Evolutionary conservation across 2,113 vertebrate species (phyloP).

Genomic region (Himantopus leucocephalus): DNA sequence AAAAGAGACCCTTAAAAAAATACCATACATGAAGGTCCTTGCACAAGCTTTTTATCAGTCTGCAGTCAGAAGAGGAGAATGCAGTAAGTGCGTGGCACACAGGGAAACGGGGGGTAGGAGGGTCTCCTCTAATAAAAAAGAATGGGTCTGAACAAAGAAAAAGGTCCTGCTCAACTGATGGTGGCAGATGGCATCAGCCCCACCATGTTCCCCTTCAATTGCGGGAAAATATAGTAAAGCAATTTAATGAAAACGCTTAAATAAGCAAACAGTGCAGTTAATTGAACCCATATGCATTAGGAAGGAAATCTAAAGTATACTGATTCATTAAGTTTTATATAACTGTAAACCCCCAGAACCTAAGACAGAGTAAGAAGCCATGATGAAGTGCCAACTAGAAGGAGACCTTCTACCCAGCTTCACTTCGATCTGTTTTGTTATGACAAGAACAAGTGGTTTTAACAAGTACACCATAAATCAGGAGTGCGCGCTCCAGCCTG

Average conservation of each 20-base stretch:
- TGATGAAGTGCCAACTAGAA: constrained; percentile 65
- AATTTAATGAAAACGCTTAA: constrained; percentile 74
- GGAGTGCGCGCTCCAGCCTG: not conserved
- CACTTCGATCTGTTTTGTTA: constrained; percentile 55
- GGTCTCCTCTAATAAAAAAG: constrained; percentile 26
- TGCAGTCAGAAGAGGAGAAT: not conserved
- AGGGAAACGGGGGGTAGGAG: not conserved
- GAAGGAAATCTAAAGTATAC: constrained; percentile 73
- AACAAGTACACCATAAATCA: constrained; percentile 66
- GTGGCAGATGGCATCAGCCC: constrained; percentile 70
- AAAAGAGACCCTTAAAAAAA: constrained; percentile 47
- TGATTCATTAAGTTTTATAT: constrained; percentile 77
- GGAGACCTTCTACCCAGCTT: constrained; percentile 40
- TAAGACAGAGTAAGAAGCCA: constrained; percentile 63
- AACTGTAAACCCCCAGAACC: constrained; percentile 71
- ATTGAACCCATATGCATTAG: constrained; percentile 76
- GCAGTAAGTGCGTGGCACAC: not conserved
- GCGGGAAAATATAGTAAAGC: constrained; percentile 70
- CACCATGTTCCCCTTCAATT: constrained; percentile 59
- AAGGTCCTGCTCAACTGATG: constrained; percentile 23
- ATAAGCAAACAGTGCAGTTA: constrained; percentile 72
- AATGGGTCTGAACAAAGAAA: constrained; percentile 53
- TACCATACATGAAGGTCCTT: not conserved
- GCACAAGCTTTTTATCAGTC: not conserved
- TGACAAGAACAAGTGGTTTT: constrained; percentile 68